These are phyloP conservation scores for Rapana venosa DNA, from an alignment of 2,888 invertebrate genomes.

Conservation along the genomic window DNA sequence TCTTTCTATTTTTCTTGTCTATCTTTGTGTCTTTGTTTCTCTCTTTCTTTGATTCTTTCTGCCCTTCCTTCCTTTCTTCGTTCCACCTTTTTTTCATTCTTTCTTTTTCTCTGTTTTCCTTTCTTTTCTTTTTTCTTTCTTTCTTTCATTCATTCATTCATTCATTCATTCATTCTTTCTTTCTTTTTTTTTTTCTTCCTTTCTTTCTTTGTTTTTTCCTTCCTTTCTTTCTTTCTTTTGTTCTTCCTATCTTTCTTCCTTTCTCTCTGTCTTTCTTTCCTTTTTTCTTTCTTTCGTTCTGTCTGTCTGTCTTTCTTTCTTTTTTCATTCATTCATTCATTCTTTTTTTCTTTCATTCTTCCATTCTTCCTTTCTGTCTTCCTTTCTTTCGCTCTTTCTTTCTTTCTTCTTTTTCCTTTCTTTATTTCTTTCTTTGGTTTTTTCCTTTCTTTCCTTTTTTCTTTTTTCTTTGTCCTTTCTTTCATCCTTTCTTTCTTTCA, in stretches of 20 bases:
- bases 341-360: not conserved
- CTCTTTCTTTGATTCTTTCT: too few relatives aligned
- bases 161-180: too few relatives aligned
- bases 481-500: not conserved
- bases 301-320: not conserved
- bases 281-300: not conserved
- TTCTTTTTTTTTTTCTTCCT: too few relatives aligned
- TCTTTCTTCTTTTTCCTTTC: not conserved
- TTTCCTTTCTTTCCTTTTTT: not conserved
- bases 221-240: not conserved
- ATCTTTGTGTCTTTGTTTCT: not conserved
- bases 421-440: not conserved
- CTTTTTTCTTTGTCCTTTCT: not conserved
- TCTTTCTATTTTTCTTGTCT: too few relatives aligned
- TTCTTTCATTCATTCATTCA: too few relatives aligned
- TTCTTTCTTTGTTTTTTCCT: not conserved
- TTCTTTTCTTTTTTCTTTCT: too few relatives aligned
- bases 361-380: not conserved
- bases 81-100: too few relatives aligned
- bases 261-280: not conserved
- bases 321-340: not conserved
- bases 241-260: not conserved
- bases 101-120: too few relatives aligned
- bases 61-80: too few relatives aligned
- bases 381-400: not conserved